These are phyloP conservation scores for Drosophila pandora DNA, from an alignment of 1,140 invertebrate species.

Conservation along the genomic window DNA sequence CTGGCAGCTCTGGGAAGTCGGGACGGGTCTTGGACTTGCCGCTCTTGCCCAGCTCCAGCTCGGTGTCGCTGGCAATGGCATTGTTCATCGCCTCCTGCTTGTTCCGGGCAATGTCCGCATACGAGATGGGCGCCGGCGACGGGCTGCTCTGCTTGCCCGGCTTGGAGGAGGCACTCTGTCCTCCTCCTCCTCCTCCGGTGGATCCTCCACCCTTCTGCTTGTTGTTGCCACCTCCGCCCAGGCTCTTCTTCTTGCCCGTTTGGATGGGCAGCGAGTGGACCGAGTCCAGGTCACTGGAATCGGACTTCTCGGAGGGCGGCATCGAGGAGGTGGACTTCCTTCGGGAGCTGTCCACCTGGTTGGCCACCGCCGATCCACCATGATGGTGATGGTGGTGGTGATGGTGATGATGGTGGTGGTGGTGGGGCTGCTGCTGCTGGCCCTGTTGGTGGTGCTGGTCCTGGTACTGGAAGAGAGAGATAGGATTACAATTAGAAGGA, in stretches of 20 bases:
- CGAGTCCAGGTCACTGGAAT: conserved; percentile 88
- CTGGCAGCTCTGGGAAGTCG: conserved; percentile 74
- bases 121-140: conserved; percentile 84
- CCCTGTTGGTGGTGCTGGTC: conserved; percentile 27
- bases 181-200: background rate
- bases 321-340: conserved; percentile 87
- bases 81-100: conserved; percentile 62
- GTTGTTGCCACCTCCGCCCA: conserved; percentile 19
- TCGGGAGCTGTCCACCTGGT: conserved; percentile 74
- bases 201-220: conserved; percentile 7
- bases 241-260: conserved; percentile 70
- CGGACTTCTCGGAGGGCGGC: conserved; percentile 89
- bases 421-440: conserved; percentile 40
- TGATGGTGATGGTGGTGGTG: conserved; percentile 27
- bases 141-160: conserved; percentile 37
- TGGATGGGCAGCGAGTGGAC: conserved; percentile 90
- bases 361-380: conserved; percentile 20
- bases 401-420: conserved; percentile 43
- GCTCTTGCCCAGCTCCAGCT: conserved; percentile 19
- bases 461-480: conserved; percentile 13
- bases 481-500: background rate
- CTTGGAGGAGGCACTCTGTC: background rate
- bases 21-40: conserved; percentile 59
- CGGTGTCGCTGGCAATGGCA: conserved; percentile 29
- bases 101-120: conserved; percentile 88